Conservation (phyloP, 2,888 invertebrate species). For the Melanostoma mellinum region DNA sequence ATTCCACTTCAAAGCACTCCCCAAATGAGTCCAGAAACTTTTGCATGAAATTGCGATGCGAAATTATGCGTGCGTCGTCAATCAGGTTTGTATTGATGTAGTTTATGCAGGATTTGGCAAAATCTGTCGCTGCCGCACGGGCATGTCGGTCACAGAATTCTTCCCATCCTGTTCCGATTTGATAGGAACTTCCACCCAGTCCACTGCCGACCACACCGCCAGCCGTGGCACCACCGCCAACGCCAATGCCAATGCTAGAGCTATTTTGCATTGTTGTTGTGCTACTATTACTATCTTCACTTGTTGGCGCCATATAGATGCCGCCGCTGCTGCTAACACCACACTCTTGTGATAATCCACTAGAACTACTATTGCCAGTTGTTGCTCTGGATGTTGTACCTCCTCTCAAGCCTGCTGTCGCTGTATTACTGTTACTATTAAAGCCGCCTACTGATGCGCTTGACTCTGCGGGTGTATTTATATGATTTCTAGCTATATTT, state of each 20-base stretch:
- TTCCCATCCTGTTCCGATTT: slow-evolving; percentile 88
- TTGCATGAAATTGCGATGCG: slow-evolving; percentile 90
- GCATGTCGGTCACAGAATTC: slow-evolving; percentile 95
- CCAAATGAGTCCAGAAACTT: slow-evolving; percentile 93
- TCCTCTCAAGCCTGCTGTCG: slow-evolving; percentile 28
- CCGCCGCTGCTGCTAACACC: slow-evolving; percentile 55
- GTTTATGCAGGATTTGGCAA: slow-evolving; percentile 92
- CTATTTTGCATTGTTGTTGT: slow-evolving; percentile 77
- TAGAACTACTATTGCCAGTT: slow-evolving; percentile 77
- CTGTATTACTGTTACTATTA: slow-evolving; percentile 43
- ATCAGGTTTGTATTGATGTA: slow-evolving; percentile 88
- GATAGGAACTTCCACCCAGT: slow-evolving; percentile 81
- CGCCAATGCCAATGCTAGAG: slow-evolving; percentile 72
- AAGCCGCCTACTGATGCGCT: slow-evolving; percentile 31
- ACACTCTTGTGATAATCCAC: slow-evolving; percentile 30
- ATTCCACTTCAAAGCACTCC: slow-evolving; percentile 92
- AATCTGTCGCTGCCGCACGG: slow-evolving; percentile 91
- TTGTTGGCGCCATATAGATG: slow-evolving; percentile 79
- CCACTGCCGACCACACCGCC: slow-evolving; percentile 73
- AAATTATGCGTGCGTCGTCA: slow-evolving; percentile 86
- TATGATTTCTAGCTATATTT: slow-evolving; percentile 52
- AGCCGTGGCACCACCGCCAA: slow-evolving; percentile 52
- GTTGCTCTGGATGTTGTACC: slow-evolving; percentile 71
- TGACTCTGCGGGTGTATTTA: slow-evolving; percentile 43
- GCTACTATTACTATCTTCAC: slow-evolving; percentile 74